A percentile compares a stretch with the other conserved stretches of the same genome.
Conservation (phyloP, 2,888 invertebrate species). For the Nomada goodeniana region DNA sequence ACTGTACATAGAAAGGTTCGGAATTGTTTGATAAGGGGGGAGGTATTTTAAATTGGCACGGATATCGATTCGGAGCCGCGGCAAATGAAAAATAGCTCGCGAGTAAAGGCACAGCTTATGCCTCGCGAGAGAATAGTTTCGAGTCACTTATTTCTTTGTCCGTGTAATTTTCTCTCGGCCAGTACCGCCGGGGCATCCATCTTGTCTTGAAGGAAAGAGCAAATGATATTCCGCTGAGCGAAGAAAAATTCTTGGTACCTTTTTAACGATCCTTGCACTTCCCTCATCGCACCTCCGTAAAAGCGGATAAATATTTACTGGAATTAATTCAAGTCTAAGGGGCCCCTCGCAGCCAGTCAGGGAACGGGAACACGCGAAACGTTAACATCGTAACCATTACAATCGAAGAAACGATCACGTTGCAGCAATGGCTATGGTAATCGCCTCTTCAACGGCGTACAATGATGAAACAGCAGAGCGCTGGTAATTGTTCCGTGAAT, state of each 20-base stretch:
- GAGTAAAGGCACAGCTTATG: not conserved
- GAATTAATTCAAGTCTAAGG: not conserved
- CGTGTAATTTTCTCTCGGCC: not conserved
- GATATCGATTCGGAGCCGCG: not conserved
- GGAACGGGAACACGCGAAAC: not conserved
- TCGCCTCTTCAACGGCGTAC: not conserved
- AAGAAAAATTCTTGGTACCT: not conserved
- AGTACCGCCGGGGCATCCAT: not conserved
- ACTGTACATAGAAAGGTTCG: too few species aligned
- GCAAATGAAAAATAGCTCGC: not conserved
- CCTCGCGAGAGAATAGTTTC: too few species aligned
- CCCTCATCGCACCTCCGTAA: not conserved
- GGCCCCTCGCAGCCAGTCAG: not conserved
- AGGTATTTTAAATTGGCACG: not conserved
- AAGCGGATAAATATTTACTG: not conserved
- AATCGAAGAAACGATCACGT: conserved; percentile 7
- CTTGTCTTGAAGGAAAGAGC: not conserved
- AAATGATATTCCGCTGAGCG: not conserved
- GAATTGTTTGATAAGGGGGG: too few species aligned
- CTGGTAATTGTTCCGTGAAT: conserved; percentile 19
- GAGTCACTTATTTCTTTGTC: not conserved
- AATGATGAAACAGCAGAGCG: conserved; percentile 14
- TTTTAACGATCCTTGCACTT: not conserved
- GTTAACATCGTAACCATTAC: not conserved
- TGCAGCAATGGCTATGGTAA: not conserved